A percentile compares a stretch with the other conserved stretches of the same genome.
Conservation (phyloP, 2,797 vertebrate species). For the Pogonophryne albipinna region DNA sequence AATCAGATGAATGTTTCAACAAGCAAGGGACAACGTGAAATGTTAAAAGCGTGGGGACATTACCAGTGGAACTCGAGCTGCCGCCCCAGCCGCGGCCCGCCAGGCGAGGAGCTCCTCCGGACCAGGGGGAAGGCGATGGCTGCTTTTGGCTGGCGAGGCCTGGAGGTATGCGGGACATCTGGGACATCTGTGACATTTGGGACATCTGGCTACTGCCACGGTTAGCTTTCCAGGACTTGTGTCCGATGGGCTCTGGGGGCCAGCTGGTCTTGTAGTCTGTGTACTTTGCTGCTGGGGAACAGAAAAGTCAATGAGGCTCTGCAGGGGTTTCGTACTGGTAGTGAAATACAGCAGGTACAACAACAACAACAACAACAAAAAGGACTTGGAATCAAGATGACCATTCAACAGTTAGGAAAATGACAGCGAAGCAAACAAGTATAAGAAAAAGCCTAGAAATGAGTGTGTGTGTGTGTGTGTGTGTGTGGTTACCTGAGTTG, state of each 20-base stretch:
- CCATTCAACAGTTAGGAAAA: no score
- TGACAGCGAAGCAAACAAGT: no score
- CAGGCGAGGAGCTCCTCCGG: constrained; percentile 91
- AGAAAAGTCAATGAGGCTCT: constrained; percentile 32
- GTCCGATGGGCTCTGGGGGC: constrained; percentile 98
- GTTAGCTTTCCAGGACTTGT: constrained; percentile 98
- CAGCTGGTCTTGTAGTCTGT: constrained; percentile 97
- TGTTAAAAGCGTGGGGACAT: constrained; percentile 27
- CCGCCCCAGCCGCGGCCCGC: constrained; percentile 91
- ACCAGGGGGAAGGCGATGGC: constrained; percentile 92
- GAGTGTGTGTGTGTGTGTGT: no score
- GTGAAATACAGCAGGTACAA: background rate
- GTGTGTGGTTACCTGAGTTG: constrained; percentile 91
- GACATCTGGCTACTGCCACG: constrained; percentile 92
- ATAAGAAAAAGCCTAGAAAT: no score
- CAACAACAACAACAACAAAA: no score
- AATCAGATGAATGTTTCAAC: constrained; percentile 39
- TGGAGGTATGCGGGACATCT: constrained; percentile 95
- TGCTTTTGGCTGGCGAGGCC: constrained; percentile 95
- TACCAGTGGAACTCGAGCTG: constrained; percentile 88
- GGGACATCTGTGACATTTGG: constrained; percentile 94
- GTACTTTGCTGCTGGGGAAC: constrained; percentile 90
- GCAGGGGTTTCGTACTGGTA: no score
- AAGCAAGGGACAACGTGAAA: constrained; percentile 6
- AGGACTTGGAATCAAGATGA: background rate